Evolutionary conservation across 2,797 vertebrate species (phyloP).

Genomic region (Enteromius paludinosus): DNA sequence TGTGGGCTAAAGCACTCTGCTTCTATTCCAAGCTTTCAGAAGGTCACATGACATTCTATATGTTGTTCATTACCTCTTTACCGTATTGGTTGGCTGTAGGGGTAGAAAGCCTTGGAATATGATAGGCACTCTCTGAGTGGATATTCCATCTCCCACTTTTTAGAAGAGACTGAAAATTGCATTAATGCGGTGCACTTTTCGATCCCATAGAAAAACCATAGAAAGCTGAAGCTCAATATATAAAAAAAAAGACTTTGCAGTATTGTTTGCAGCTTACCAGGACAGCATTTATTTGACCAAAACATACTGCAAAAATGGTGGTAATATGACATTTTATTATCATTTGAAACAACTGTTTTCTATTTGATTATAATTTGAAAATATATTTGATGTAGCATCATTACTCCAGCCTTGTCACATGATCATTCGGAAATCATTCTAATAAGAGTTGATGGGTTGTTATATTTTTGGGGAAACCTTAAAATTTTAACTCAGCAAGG

Average conservation of each 20-base stretch:
- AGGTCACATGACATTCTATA: constrained; percentile 58
- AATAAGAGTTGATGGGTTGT: background rate
- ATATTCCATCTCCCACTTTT: constrained; percentile 52
- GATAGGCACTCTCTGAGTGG: constrained; percentile 55
- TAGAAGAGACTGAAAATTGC: constrained; percentile 52
- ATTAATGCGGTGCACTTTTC: constrained; percentile 46
- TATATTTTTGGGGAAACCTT: background rate
- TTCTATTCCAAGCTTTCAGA: constrained; percentile 57
- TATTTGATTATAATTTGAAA: background rate
- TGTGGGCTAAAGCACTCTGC: constrained; percentile 36
- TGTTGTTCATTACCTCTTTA: constrained; percentile 60
- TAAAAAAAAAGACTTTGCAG: background rate
- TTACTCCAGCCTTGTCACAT: background rate
- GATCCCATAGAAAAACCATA: background rate
- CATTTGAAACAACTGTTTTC: too few species aligned
- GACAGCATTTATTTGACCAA: background rate
- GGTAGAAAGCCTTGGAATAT: constrained; percentile 59
- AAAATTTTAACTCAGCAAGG: background rate
- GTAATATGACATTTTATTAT: background rate
- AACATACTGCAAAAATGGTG: background rate
- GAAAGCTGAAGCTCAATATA: background rate
- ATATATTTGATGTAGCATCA: background rate
- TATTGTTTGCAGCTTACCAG: too few species aligned
- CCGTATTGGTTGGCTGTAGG: constrained; percentile 52
- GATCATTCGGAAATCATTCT: background rate